These are phyloP conservation scores for Drosophila seguyi DNA, from an alignment of 1,140 invertebrate species.

Conservation along the genomic window DNA sequence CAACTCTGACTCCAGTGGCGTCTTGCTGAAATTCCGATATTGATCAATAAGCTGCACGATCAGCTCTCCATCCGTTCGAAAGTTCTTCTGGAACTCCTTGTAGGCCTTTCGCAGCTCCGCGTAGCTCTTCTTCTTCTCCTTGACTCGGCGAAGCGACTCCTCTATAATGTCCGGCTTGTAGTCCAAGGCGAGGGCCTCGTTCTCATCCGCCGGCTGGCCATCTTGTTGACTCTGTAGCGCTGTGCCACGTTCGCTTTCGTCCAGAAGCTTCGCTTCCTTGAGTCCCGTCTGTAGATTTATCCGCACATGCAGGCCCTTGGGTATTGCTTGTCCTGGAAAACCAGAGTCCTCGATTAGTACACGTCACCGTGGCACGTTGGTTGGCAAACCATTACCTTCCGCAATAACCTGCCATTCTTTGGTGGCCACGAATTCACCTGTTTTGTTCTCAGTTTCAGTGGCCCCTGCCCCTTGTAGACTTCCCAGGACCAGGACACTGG, in stretches of 20 bases:
- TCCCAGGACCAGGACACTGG: constrained; percentile 8
- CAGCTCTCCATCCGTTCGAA: constrained; percentile 90
- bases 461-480: constrained; percentile 12
- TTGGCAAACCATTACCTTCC: constrained; percentile 85
- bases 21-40: constrained; percentile 85
- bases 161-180: constrained; percentile 67
- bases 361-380: constrained; percentile 34
- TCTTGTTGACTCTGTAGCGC: constrained; percentile 48
- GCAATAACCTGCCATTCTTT: constrained; percentile 88
- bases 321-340: constrained; percentile 89
- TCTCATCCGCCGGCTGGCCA: constrained; percentile 16
- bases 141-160: constrained; percentile 78
- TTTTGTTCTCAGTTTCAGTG: constrained; percentile 49
- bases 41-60: constrained; percentile 87
- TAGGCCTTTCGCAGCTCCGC: constrained; percentile 90
- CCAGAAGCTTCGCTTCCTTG: constrained; percentile 91
- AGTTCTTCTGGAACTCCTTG: constrained; percentile 85
- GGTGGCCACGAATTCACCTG: constrained; percentile 86
- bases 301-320: constrained; percentile 90
- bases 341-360: constrained; percentile 27
- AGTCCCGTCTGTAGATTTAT: constrained; percentile 91
- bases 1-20: constrained; percentile 82
- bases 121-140: constrained; percentile 86
- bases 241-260: constrained; percentile 79
- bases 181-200: constrained; percentile 47